Evolutionary conservation across 1,140 invertebrate species (phyloP), one percentile per base, ranked within the genome.

Genomic region (Cepaea nemoralis): DNA sequence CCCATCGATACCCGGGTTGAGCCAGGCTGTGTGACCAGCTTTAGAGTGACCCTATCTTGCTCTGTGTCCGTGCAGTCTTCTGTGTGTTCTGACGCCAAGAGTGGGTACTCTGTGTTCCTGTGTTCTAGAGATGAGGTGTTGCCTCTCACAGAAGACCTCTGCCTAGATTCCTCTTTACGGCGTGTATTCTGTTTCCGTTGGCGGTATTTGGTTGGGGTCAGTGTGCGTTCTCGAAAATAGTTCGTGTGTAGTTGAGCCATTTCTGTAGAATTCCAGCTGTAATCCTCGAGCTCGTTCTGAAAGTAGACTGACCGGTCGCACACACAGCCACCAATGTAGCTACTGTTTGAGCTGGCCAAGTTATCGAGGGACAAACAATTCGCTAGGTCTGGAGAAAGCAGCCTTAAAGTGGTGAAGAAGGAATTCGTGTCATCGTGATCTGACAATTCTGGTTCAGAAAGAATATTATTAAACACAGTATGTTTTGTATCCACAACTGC

Each of bases 121-220:
- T 14, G 22, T 74, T 40, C 39, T 42, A n/a, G 37, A 22, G 42
- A 33, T 48, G 24, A 24, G 14, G 12, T 2, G 10, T 14, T n/a
- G 5, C 10, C 16, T 40, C 10, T 31, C 16, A 35, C 37, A 14
- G 67, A 24, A 69, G 5, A 5, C 2, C 67, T 69, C 2, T 39
- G 6, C 6, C 5, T 24, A n/a, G 10, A 19, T n/a, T 33, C 50
- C 19, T 19, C 0, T 16, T 48, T 42, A 16, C 19, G 6, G n/a
- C 69, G 12, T 19, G 1, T 5, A n/a, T 70, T 2, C 35, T 70
- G 35, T 12, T 74, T 48, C 27, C 33, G n/a, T 27, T 31, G n/a
- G 71, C 71, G 71, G 50, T 27, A 74, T 45, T 74, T 74, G n/a
- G 71, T 74, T 45, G 71, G 71, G 16, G 71, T 74, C 2, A 74